Conservation (phyloP, 92 coral and sea anemone genomes). For the Bergia puertoricense region DNA sequence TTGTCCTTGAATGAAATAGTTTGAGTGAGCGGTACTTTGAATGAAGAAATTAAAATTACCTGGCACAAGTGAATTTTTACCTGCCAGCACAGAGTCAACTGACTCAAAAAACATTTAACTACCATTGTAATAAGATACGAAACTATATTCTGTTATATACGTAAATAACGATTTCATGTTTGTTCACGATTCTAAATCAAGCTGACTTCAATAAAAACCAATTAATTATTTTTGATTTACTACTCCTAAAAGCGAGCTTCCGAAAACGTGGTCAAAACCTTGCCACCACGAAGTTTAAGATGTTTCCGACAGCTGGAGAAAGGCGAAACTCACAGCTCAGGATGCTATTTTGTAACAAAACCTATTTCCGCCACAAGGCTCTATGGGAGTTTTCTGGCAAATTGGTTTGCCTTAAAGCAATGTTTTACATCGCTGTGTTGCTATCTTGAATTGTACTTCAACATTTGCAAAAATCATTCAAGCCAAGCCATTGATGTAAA, state of each 20-base stretch:
- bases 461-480: constrained; percentile 37
- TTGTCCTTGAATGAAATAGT: neutral
- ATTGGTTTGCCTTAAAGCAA: constrained; percentile 3
- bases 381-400: neutral
- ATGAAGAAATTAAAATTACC: neutral
- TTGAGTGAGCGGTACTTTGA: neutral
- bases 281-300: constrained; percentile 40
- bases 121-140: too few relatives aligned
- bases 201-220: constrained; percentile 5
- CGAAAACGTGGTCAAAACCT: constrained; percentile 11
- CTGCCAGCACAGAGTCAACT: neutral
- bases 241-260: neutral
- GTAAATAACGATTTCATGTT: neutral
- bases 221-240: neutral
- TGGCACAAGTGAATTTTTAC: neutral
- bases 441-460: neutral
- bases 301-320: constrained; percentile 32
- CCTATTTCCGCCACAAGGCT: constrained; percentile 24
- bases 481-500: constrained; percentile 10
- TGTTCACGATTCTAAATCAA: neutral
- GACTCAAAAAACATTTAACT: too few relatives aligned
- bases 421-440: neutral
- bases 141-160: neutral
- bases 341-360: neutral
- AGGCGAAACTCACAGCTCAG: neutral